Percentiles rank a stretch among this genome's conserved stretches.
Evolutionary conservation across 1,140 invertebrate species (phyloP).

Genomic region (Leptonema lineaticorne): DNA sequence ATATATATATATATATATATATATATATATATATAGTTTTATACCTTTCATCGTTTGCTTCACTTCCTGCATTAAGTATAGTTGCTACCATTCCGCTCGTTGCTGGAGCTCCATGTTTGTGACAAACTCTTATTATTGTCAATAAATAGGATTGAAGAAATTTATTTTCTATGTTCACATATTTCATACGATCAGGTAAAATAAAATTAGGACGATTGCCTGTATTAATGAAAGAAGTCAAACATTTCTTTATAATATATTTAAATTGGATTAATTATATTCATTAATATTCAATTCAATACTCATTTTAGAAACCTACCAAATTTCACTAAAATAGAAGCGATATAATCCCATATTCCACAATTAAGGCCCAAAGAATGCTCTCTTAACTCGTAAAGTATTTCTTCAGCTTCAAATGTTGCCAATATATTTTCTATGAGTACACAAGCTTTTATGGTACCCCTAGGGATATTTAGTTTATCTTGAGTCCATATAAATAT

Average conservation of each 20-base stretch:
- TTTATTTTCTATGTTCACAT: constrained; percentile 64
- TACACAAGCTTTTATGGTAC: constrained; percentile 71
- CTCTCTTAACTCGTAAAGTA: constrained; percentile 65
- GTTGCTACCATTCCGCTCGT: constrained; percentile 72
- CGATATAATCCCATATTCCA: constrained; percentile 76
- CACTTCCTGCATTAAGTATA: constrained; percentile 53
- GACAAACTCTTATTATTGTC: constrained; percentile 63
- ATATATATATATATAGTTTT: constrained; percentile 28
- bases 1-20: too few species aligned
- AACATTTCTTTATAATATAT: too few species aligned
- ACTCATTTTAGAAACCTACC: constrained; percentile 48
- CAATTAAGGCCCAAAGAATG: constrained; percentile 73
- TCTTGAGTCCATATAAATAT: constrained; percentile 70
- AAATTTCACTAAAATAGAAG: constrained; percentile 71
- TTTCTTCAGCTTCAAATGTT: constrained; percentile 69
- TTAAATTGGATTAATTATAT: too few species aligned
- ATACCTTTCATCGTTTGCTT: constrained; percentile 47
- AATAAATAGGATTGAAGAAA: constrained; percentile 67
- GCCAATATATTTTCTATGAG: constrained; percentile 73
- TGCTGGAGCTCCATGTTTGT: constrained; percentile 62
- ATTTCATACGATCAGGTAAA: constrained; percentile 69
- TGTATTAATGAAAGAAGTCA: constrained; percentile 39
- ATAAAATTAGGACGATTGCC: constrained; percentile 61
- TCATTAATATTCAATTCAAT: too few species aligned
- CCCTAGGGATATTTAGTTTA: constrained; percentile 57